A percentile compares a stretch with the other conserved stretches of the same genome.
Conservation (phyloP, 2,797 vertebrate genomes). For the Parambassis ranga region DNA sequence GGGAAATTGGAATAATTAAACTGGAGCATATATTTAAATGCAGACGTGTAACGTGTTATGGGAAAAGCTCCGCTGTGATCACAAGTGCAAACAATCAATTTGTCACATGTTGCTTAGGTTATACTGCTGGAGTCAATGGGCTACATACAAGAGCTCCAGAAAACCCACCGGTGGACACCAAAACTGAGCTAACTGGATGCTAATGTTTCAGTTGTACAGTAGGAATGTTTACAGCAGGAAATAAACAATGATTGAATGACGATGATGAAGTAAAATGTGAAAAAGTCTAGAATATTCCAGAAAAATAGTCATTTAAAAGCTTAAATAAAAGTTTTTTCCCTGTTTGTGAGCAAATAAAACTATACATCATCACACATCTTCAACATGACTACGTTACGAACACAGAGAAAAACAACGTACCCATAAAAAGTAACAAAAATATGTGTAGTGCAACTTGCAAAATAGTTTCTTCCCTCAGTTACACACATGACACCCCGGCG, state of each 20-base stretch:
- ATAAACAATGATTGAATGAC: no score
- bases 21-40: slow-evolving; percentile 21
- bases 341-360: neutral
- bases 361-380: neutral
- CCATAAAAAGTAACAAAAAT: neutral
- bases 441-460: neutral
- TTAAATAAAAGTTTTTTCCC: neutral
- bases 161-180: no score
- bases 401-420: no score
- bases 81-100: slow-evolving; percentile 19
- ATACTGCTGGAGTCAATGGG: neutral
- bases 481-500: slow-evolving; percentile 20
- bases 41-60: slow-evolving; percentile 20
- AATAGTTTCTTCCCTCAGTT: neutral
- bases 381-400: no score
- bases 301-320: neutral
- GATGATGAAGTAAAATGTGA: no score
- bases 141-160: no score
- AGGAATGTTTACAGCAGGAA: no score
- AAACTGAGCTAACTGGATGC: no score
- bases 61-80: slow-evolving; percentile 6
- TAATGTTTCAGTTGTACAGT: no score
- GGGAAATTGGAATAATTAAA: slow-evolving; percentile 44
- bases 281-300: neutral
- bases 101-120: slow-evolving; percentile 14